A percentile compares a stretch with the other conserved stretches of the same genome.
Evolutionary conservation across 2,113 vertebrate species (phyloP).

Genomic region (Coreoperca whiteheadi): DNA sequence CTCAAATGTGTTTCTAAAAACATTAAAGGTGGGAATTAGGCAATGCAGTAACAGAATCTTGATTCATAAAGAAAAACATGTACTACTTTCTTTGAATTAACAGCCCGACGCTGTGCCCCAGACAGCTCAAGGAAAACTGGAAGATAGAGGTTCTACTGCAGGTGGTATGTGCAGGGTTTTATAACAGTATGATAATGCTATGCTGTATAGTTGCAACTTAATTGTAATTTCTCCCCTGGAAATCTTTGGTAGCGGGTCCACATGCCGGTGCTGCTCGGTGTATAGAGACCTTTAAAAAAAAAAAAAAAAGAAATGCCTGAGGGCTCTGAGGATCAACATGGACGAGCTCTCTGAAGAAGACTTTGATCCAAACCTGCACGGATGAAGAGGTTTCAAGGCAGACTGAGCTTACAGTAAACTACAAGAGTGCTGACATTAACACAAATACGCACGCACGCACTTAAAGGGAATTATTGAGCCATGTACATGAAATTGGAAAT

Average conservation of each 20-base stretch:
- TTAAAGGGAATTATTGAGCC: conserved; percentile 6
- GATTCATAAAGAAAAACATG: neutral
- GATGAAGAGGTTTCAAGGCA: neutral
- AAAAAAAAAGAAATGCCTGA: too few species aligned
- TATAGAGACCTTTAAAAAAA: neutral
- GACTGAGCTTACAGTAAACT: neutral
- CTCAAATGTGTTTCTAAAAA: too few species aligned
- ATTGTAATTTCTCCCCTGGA: neutral
- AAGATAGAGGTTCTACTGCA: neutral
- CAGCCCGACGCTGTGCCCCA: neutral
- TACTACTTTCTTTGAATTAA: neutral
- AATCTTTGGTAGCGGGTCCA: neutral
- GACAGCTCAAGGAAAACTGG: neutral
- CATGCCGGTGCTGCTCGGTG: neutral
- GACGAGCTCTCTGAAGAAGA: neutral
- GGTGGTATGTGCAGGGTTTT: neutral
- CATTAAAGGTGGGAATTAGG: too few species aligned
- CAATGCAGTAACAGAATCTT: too few species aligned
- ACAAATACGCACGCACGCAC: neutral
- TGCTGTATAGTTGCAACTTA: neutral
- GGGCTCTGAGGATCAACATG: neutral
- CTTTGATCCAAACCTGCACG: conserved; percentile 16
- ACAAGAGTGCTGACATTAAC: neutral
- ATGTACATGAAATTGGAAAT: conserved; percentile 30
- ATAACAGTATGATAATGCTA: neutral